phyloP scores from a whole-genome alignment of 2,888 invertebrate species.

The Mallateleia sp. region DNA sequence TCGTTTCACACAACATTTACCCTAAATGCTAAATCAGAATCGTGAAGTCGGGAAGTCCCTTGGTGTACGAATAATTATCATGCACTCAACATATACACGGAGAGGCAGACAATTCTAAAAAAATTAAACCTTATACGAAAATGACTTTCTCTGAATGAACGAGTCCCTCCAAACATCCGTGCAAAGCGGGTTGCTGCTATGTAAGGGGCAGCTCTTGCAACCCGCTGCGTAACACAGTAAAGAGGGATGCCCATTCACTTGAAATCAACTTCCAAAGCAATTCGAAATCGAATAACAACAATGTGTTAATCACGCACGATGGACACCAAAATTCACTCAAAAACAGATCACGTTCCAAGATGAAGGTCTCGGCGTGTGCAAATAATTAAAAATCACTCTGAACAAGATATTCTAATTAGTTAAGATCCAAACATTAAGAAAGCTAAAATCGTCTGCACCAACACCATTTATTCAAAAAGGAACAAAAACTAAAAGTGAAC shows the following conservation, averaged over 20 bases:
- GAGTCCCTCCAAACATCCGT: not conserved
- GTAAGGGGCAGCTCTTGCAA: constrained; percentile 48
- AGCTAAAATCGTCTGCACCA: constrained; percentile 64
- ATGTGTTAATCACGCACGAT: constrained; percentile 5
- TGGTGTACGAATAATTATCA: constrained; percentile 32
- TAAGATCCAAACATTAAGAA: constrained; percentile 53
- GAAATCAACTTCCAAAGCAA: constrained; percentile 8
- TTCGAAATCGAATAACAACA: constrained; percentile 23
- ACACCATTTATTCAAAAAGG: constrained; percentile 62
- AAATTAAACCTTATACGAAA: not conserved
- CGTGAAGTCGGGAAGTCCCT: constrained; percentile 56
- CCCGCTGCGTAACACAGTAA: constrained; percentile 28
- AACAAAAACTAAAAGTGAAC: constrained; percentile 15
- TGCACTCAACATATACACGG: not conserved
- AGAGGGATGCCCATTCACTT: constrained; percentile 9
- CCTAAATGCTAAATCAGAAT: constrained; percentile 44
- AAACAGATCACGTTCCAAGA: constrained; percentile 31
- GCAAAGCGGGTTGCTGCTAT: constrained; percentile 51
- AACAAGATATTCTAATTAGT: constrained; percentile 72
- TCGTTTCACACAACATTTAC: constrained; percentile 88
- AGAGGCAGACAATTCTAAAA: not conserved
- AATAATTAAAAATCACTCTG: constrained; percentile 50
- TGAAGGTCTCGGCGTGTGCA: constrained; percentile 70
- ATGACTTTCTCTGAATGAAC: not conserved
- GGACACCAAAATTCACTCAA: constrained; percentile 5